Evolutionary conservation across 2,797 vertebrate genomes (phyloP).

Genomic region (Labroides dimidiatus): DNA sequence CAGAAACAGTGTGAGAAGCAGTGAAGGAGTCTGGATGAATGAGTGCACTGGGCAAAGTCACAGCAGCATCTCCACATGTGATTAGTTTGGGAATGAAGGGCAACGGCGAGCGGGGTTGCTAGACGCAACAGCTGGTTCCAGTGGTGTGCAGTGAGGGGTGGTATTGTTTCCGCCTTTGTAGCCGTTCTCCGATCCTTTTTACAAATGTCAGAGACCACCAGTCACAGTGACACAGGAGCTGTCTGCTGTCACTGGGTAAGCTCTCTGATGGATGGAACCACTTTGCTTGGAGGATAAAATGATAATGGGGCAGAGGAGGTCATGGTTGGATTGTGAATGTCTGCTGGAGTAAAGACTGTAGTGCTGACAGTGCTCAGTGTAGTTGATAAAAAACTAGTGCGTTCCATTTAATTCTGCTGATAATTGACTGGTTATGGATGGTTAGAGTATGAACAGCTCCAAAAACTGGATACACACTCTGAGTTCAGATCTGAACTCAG

Average conservation of each 20-base stretch:
- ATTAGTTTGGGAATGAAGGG: conserved; percentile 33
- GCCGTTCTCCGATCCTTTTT: conserved; percentile 58
- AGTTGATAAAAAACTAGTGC: conserved; percentile 23
- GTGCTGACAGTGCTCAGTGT: conserved; percentile 9
- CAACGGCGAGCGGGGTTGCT: conserved; percentile 24
- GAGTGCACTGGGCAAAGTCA: conserved; percentile 32
- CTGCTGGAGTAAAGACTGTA: conserved; percentile 27
- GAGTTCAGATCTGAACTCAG: conserved; percentile 13
- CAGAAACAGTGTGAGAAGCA: conserved; percentile 18
- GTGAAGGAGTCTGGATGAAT: conserved; percentile 28
- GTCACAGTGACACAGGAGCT: conserved; percentile 48
- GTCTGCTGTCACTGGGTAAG: conserved; percentile 47
- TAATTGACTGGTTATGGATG: conserved; percentile 44
- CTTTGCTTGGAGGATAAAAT: conserved; percentile 54
- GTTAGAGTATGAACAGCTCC: conserved; percentile 38
- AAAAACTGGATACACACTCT: conserved; percentile 21
- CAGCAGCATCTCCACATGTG: conserved; percentile 21
- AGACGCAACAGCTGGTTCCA: conserved; percentile 52
- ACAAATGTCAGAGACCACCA: conserved; percentile 53
- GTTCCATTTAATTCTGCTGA: conserved; percentile 33
- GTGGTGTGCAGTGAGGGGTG: conserved; percentile 57
- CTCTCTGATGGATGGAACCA: conserved; percentile 68
- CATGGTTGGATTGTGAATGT: conserved; percentile 42
- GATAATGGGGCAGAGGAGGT: conserved; percentile 53
- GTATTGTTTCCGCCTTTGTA: conserved; percentile 67